Conservation (phyloP, 2,888 invertebrate genomes). For the Sinopyrophorus schimmeli region DNA sequence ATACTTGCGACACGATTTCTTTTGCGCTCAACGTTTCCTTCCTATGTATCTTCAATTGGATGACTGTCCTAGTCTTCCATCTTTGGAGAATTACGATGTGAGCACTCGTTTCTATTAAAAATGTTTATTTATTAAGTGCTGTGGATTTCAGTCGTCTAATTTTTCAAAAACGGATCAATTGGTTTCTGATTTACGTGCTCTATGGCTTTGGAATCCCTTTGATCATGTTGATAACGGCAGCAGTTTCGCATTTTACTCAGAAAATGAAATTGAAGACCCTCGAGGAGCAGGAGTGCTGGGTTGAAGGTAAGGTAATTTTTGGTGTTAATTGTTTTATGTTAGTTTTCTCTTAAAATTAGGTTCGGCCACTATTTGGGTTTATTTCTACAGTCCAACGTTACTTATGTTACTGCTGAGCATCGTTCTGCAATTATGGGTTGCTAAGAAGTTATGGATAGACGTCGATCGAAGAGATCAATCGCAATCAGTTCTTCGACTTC, state of each 20-base stretch:
- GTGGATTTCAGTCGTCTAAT: constrained; percentile 1
- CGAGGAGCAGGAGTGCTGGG: constrained; percentile 2
- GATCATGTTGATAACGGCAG: constrained; percentile 6
- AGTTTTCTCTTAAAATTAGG: too few species aligned
- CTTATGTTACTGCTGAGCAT: constrained; percentile 62
- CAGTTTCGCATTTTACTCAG: constrained; percentile 8
- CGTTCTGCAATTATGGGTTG: constrained; percentile 62
- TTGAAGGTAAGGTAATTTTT: constrained; percentile 5
- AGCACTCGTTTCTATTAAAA: too few species aligned
- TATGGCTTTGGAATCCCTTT: constrained; percentile 15
- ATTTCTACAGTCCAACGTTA: constrained; percentile 70
- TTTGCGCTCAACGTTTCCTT: constrained; percentile 1
- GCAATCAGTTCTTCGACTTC: constrained; percentile 1
- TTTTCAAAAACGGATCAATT: neutral
- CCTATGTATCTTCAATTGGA: constrained; percentile 5
- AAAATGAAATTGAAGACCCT: neutral
- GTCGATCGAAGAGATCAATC: constrained; percentile 56
- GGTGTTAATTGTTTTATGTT: neutral
- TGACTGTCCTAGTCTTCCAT: constrained; percentile 13
- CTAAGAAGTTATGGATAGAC: constrained; percentile 61
- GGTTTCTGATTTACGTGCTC: constrained; percentile 10
- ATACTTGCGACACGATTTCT: constrained; percentile 2
- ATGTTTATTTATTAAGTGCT: too few species aligned
- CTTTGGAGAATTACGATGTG: constrained; percentile 20
- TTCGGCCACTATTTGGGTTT: constrained; percentile 61